Conservation (phyloP, 2,888 invertebrate species). For the Cosmorhoe ocellata region DNA sequence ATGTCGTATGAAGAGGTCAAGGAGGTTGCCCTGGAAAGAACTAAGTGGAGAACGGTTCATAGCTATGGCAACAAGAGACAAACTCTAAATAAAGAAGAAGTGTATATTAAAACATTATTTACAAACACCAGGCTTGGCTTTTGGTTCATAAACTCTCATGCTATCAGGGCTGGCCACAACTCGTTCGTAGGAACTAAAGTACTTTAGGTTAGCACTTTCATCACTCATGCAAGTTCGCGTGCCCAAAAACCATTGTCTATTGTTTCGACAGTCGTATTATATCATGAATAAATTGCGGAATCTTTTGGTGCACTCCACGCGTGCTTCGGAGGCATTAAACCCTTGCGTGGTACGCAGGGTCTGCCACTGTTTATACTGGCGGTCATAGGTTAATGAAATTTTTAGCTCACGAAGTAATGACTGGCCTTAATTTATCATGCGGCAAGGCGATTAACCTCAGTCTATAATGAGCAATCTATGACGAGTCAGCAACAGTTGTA, state of each 20-base stretch:
- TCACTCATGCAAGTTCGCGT: not conserved
- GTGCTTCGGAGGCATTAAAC: conserved; percentile 21
- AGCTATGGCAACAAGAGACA: no score
- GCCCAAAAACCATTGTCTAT: conserved; percentile 2
- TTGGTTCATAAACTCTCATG: not conserved
- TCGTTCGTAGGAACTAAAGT: no score
- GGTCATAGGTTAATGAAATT: conserved; percentile 30
- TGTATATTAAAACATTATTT: no score
- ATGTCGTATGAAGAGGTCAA: no score
- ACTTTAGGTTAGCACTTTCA: no score
- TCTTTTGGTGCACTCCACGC: conserved; percentile 15
- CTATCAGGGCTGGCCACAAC: no score
- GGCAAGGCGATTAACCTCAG: conserved; percentile 14
- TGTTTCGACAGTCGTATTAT: conserved; percentile 13
- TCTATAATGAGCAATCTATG: conserved; percentile 5
- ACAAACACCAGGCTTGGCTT: no score
- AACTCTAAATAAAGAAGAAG: no score
- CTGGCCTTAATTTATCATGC: conserved; percentile 17
- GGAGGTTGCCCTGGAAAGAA: no score
- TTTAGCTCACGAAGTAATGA: conserved; percentile 15
- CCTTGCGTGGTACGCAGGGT: conserved; percentile 25
- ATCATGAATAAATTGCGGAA: conserved; percentile 12
- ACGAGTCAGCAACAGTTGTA: not conserved
- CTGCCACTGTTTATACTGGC: conserved; percentile 13
- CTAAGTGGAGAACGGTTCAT: no score